Conservation (phyloP, 2,888 invertebrate species). For the Rambutsinella grinnellia region DNA sequence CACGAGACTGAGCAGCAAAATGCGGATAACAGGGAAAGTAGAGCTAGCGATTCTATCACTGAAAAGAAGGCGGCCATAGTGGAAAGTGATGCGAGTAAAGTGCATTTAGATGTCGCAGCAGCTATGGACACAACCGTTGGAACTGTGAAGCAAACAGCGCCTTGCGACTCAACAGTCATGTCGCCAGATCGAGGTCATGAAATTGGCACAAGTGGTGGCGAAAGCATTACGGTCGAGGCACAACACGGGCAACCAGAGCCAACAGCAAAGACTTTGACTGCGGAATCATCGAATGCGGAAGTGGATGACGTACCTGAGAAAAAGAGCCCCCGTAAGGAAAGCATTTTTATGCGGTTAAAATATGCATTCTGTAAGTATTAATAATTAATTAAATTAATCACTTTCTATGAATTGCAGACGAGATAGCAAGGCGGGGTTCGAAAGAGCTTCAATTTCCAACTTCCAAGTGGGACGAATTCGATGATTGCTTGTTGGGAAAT, state of each 20-base stretch:
- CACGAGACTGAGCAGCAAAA: slow-evolving; percentile 9
- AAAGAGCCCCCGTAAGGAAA: slow-evolving; percentile 11
- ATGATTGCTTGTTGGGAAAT: slow-evolving; percentile 67
- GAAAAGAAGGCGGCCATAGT: neutral
- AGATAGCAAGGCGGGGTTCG: neutral
- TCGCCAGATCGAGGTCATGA: slow-evolving; percentile 52
- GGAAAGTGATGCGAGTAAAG: neutral
- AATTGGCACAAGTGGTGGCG: too few species aligned
- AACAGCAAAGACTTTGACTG: too few species aligned
- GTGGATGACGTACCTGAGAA: slow-evolving; percentile 18
- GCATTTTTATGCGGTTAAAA: neutral
- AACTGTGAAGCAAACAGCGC: slow-evolving; percentile 41
- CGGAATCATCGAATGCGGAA: neutral
- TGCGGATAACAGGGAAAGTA: neutral
- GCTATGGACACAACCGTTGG: slow-evolving; percentile 2
- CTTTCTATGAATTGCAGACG: slow-evolving; percentile 6
- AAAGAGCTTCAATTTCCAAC: slow-evolving; percentile 44
- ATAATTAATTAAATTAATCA: neutral
- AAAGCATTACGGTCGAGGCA: too few species aligned
- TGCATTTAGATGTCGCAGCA: neutral
- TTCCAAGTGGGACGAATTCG: slow-evolving; percentile 66
- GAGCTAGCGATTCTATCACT: slow-evolving; percentile 3
- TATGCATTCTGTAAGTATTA: neutral
- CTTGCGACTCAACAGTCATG: slow-evolving; percentile 63
- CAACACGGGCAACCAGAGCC: neutral